A percentile compares a stretch with the other conserved stretches of the same genome.
Conservation (phyloP, 2,113 vertebrate genomes). For the Theropithecus gelada region DNA sequence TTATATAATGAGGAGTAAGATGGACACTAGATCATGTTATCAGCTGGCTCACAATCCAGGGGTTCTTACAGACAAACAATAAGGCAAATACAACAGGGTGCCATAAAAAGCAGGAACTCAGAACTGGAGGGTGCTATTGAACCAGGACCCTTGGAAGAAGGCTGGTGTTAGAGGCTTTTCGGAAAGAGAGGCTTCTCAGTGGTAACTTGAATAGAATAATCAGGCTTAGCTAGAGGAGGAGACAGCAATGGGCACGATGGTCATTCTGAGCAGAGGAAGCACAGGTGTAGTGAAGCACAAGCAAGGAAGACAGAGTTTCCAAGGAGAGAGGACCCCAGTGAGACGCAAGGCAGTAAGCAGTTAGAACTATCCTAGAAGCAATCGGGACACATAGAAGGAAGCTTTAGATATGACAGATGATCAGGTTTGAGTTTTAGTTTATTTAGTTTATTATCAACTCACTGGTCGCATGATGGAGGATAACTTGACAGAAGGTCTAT, state of each 20-base stretch:
- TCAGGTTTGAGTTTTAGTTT: background rate
- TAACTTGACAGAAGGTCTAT: no score
- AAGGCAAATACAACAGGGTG: accelerated
- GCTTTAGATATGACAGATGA: no score
- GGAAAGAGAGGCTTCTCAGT: background rate
- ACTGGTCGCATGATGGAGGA: accelerated
- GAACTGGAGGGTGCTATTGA: background rate
- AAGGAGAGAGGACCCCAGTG: background rate
- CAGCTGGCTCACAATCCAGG: background rate
- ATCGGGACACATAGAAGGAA: background rate
- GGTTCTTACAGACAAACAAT: background rate
- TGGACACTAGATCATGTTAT: background rate
- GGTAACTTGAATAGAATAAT: background rate
- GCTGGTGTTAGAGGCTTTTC: background rate
- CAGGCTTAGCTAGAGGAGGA: background rate
- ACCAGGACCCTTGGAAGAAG: background rate
- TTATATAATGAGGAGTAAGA: background rate
- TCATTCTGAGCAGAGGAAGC: background rate
- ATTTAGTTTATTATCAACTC: no score
- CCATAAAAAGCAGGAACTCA: background rate
- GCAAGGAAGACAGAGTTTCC: background rate
- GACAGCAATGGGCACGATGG: background rate
- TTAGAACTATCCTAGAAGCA: background rate
- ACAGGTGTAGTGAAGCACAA: background rate
- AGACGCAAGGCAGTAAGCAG: background rate